A percentile compares a stretch with the other conserved stretches of the same genome.
These are phyloP conservation scores for Coelinius sp. DNA, from an alignment of 2,888 invertebrate genomes.

Conservation along the genomic window DNA sequence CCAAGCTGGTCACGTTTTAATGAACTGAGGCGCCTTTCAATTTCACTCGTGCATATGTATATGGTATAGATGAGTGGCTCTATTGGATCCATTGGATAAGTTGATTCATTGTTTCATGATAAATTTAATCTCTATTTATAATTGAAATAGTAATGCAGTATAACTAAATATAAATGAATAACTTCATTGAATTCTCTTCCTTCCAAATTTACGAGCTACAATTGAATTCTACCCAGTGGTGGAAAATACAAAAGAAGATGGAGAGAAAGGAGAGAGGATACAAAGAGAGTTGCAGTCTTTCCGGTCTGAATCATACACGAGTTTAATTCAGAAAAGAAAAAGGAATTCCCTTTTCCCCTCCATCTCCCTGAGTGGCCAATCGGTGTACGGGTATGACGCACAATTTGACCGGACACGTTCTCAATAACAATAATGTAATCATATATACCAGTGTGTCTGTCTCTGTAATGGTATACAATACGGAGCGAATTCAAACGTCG, in stretches of 20 bases:
- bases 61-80: not conserved
- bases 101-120: not conserved
- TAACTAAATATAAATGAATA: not conserved
- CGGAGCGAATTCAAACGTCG: conserved; percentile 22
- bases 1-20: conserved; percentile 40
- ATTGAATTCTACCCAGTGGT: conserved; percentile 13
- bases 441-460: conserved; percentile 18
- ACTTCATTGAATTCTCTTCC: not conserved
- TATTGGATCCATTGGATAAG: not conserved
- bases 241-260: conserved; percentile 22
- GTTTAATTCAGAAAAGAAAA: conserved; percentile 27
- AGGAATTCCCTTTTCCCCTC: not conserved
- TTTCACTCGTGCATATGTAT: not conserved
- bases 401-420: conserved; percentile 26
- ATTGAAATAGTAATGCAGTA: not conserved
- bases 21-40: not conserved
- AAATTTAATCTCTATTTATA: not conserved
- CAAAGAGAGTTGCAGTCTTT: conserved; percentile 32
- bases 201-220: conserved; percentile 14
- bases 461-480: conserved; percentile 12
- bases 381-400: conserved; percentile 31
- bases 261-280: conserved; percentile 11
- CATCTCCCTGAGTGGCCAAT: conserved; percentile 19
- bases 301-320: conserved; percentile 39
- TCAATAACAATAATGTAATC: conserved; percentile 36